Conservation (phyloP, 2,797 vertebrate genomes). For the Onychomys torridus region DNA sequence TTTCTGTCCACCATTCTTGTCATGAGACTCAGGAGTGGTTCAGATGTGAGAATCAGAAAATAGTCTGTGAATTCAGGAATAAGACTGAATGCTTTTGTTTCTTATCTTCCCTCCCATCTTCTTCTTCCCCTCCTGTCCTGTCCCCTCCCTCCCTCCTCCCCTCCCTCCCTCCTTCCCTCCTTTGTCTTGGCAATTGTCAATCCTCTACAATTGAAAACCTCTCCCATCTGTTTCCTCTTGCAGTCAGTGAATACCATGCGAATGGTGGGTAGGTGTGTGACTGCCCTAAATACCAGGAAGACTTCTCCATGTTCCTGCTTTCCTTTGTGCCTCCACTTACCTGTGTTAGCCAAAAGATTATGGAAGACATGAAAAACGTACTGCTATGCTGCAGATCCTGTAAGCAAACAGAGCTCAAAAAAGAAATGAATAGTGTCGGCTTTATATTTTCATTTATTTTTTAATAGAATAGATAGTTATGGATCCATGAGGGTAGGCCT, state of each 20-base stretch:
- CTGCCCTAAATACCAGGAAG: slow-evolving; percentile 15
- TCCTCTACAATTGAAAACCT: background rate
- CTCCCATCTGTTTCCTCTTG: background rate
- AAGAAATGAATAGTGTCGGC: background rate
- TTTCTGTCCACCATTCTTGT: background rate
- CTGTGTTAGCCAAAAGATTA: background rate
- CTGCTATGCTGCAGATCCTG: background rate
- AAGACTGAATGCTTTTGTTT: background rate
- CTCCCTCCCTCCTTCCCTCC: no score
- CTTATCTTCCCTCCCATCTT: background rate
- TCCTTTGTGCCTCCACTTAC: slow-evolving; percentile 15
- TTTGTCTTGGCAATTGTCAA: background rate
- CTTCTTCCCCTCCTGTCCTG: background rate
- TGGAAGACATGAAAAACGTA: slow-evolving; percentile 11
- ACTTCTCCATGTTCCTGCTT: slow-evolving; percentile 46
- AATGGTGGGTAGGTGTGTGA: slow-evolving; percentile 16
- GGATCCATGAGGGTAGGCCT: background rate
- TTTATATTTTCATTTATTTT: background rate
- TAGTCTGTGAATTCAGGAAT: slow-evolving; percentile 47
- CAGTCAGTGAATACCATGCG: background rate
- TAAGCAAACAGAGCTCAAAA: slow-evolving; percentile 26
- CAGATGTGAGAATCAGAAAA: slow-evolving; percentile 40
- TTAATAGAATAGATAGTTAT: background rate
- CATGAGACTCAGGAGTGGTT: background rate
- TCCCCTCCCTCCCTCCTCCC: no score